phyloP scores from a whole-genome alignment of 2,113 vertebrate species.

The Lynx canadensis region DNA sequence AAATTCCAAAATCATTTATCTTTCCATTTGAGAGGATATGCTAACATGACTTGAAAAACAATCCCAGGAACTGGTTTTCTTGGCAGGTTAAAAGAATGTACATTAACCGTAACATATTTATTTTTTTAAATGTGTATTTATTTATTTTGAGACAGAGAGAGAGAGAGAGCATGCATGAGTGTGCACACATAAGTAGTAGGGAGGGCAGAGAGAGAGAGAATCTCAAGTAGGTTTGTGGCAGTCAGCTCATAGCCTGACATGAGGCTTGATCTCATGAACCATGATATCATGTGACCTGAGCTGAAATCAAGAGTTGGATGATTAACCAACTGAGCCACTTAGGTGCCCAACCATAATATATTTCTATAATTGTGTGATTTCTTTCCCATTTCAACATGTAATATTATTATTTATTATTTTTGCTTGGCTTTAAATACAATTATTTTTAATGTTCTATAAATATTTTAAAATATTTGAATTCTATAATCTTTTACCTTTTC shows the following conservation, averaged over 20 bases:
- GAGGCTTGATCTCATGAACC: no score
- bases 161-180: no score
- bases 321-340: no score
- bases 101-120: conserved; percentile 63
- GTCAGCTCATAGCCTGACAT: no score
- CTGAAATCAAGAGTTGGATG: no score
- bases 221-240: no score
- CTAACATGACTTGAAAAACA: conserved; percentile 61
- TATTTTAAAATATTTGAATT: neutral
- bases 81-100: conserved; percentile 57
- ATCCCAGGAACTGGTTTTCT: conserved; percentile 53
- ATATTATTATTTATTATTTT: conserved; percentile 6
- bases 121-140: no score
- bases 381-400: conserved; percentile 44
- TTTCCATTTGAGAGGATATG: conserved; percentile 57
- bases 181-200: no score
- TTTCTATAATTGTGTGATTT: conserved; percentile 44
- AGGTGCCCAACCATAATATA: conserved; percentile 45
- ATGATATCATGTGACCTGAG: no score
- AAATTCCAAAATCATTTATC: conserved; percentile 55
- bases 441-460: neutral
- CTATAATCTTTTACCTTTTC: neutral
- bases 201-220: no score
- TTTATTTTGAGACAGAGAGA: no score
- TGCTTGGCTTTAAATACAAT: conserved; percentile 58